These are phyloP conservation scores for Unio pictorum DNA, from an alignment of 2,888 invertebrate genomes.

Conservation along the genomic window DNA sequence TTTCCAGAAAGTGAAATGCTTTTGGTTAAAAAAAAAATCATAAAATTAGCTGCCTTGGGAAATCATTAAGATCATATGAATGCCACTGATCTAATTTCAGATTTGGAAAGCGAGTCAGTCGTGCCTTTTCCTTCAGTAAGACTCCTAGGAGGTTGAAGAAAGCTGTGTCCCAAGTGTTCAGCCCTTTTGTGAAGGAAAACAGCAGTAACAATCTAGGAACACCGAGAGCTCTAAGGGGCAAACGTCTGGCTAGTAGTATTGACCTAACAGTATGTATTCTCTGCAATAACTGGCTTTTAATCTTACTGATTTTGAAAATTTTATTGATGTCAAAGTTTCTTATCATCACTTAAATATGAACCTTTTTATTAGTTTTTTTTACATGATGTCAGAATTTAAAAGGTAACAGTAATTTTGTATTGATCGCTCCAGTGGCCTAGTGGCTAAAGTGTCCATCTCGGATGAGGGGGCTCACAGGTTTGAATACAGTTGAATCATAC, in stretches of 20 bases:
- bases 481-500: too few relatives aligned
- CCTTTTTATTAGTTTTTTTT: too few relatives aligned
- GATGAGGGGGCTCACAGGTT: too few relatives aligned
- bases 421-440: too few relatives aligned
- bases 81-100: conserved; percentile 33
- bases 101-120: conserved; percentile 79
- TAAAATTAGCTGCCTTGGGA: too few relatives aligned
- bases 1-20: too few relatives aligned
- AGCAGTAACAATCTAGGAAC: conserved; percentile 27
- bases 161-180: conserved; percentile 81
- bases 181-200: conserved; percentile 54
- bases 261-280: conserved; percentile 54
- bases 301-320: background rate
- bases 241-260: conserved; percentile 58
- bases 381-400: too few relatives aligned
- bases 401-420: too few relatives aligned
- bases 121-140: conserved; percentile 95
- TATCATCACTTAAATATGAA: too few relatives aligned
- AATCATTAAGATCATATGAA: background rate
- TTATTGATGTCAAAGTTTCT: too few relatives aligned
- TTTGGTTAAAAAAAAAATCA: too few relatives aligned
- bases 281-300: background rate
- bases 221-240: conserved; percentile 39
- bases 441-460: too few relatives aligned
- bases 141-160: conserved; percentile 89